phyloP scores from a whole-genome alignment of 2,113 vertebrate species.

The Greenwoodochromis staneri region DNA sequence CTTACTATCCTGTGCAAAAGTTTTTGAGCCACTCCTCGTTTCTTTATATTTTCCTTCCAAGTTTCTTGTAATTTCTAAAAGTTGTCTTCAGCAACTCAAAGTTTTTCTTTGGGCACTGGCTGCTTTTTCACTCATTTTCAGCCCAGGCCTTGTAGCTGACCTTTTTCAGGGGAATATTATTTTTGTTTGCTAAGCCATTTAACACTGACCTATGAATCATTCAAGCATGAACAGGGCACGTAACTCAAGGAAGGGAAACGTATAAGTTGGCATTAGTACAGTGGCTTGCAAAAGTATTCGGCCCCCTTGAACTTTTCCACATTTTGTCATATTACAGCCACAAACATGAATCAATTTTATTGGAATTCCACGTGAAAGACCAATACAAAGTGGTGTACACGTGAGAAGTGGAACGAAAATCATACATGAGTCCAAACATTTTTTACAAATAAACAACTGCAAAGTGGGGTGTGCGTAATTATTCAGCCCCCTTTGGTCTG shows the following conservation, averaged over 20 bases:
- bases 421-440: not conserved
- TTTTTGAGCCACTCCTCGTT: not conserved
- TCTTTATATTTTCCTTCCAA: not conserved
- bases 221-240: not conserved
- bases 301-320: not conserved
- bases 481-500: too few species aligned
- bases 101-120: not conserved
- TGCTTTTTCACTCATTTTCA: not conserved
- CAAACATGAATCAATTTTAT: not conserved
- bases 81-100: not conserved
- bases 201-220: not conserved
- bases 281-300: not conserved
- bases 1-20: not conserved
- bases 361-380: not conserved
- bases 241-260: not conserved
- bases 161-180: not conserved
- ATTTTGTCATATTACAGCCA: not conserved
- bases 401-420: accelerated
- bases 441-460: accelerated
- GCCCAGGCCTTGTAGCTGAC: not conserved
- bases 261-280: not conserved
- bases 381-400: accelerated
- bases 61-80: not conserved
- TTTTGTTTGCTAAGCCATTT: not conserved
- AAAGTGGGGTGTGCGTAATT: not conserved